phyloP scores from a whole-genome alignment of 2,888 invertebrate species.

The Liposcelis brunnea region DNA sequence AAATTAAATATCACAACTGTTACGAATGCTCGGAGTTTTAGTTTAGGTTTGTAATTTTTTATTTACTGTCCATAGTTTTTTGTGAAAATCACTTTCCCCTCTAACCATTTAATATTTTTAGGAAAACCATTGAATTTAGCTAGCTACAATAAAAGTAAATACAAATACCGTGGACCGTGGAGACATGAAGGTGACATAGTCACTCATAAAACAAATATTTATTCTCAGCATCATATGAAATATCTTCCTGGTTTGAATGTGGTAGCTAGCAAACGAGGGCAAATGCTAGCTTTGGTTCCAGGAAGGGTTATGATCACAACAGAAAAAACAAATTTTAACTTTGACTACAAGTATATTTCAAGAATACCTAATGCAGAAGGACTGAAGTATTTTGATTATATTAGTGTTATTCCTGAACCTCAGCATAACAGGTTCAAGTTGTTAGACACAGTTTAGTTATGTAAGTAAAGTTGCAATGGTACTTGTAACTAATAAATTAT shows the following conservation, averaged over 20 bases:
- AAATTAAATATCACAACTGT: too few relatives aligned
- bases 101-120: too few relatives aligned
- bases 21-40: too few relatives aligned
- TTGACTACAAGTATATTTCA: slow-evolving; percentile 53
- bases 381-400: slow-evolving; percentile 66
- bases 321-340: slow-evolving; percentile 62
- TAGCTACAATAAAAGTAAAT: too few relatives aligned
- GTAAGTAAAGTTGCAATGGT: slow-evolving; percentile 12
- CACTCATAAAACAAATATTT: slow-evolving; percentile 46
- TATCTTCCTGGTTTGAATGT: slow-evolving; percentile 73
- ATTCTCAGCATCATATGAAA: slow-evolving; percentile 45
- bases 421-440: slow-evolving; percentile 65
- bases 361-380: slow-evolving; percentile 44
- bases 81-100: too few relatives aligned
- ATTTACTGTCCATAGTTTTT: too few relatives aligned
- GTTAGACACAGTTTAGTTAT: slow-evolving; percentile 45
- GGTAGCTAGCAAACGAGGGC: slow-evolving; percentile 60
- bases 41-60: too few relatives aligned
- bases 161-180: too few relatives aligned
- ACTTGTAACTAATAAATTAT: slow-evolving; percentile 5
- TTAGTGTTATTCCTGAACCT: slow-evolving; percentile 60
- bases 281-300: slow-evolving; percentile 59
- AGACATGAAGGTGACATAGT: slow-evolving; percentile 25
- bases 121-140: too few relatives aligned
- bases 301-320: slow-evolving; percentile 67